Percentiles rank a stretch among this genome's conserved stretches.
Conservation (phyloP, 2,888 invertebrate species). For the Calephelis perditalis region DNA sequence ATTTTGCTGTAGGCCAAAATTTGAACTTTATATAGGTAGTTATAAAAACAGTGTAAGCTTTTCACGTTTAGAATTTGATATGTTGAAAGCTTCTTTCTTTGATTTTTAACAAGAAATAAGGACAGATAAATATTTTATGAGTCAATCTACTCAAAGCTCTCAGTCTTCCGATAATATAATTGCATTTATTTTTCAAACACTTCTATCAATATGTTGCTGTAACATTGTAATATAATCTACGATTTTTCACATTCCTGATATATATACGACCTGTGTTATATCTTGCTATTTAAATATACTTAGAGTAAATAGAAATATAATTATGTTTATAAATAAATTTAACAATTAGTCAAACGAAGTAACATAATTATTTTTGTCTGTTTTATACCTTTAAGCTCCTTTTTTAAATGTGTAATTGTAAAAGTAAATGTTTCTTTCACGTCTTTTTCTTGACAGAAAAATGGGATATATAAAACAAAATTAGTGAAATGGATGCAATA, state of each 20-base stretch:
- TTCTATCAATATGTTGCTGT: too few species aligned
- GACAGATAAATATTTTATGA: not conserved
- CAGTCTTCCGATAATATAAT: slow-evolving; percentile 3
- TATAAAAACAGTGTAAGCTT: too few species aligned
- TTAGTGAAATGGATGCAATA: slow-evolving; percentile 14
- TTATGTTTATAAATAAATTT: slow-evolving; percentile 27
- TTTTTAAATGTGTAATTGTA: slow-evolving; percentile 3
- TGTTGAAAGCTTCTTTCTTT: too few species aligned
- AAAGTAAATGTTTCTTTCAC: slow-evolving; percentile 13
- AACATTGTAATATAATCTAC: too few species aligned
- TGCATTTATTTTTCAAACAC: not conserved
- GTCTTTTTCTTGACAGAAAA: slow-evolving; percentile 13
- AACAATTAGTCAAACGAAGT: slow-evolving; percentile 39
- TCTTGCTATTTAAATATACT: not conserved
- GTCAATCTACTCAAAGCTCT: not conserved
- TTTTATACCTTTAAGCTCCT: slow-evolving; percentile 9
- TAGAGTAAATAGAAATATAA: slow-evolving; percentile 11
- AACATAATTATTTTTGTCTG: slow-evolving; percentile 29
- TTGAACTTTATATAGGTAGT: too few species aligned
- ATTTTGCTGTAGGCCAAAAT: too few species aligned
- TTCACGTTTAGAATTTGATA: too few species aligned
- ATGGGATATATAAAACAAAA: slow-evolving; percentile 11
- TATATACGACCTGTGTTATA: not conserved
- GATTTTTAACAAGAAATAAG: not conserved
- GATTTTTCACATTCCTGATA: too few species aligned